phyloP scores from a whole-genome alignment of 2,113 vertebrate species.

The Anser cygnoides region DNA sequence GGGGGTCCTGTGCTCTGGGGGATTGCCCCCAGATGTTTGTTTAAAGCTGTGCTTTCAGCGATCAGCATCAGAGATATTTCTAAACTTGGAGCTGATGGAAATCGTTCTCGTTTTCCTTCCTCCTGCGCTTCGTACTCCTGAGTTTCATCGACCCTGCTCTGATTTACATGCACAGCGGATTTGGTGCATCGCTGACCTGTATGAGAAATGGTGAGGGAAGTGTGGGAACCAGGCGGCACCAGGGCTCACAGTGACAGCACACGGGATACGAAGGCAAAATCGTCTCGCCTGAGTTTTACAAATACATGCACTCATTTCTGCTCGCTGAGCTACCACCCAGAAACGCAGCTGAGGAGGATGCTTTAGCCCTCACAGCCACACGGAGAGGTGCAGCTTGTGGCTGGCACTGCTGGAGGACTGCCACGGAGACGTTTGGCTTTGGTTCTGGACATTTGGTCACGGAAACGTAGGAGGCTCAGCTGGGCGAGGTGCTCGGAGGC shows the following conservation, averaged over 20 bases:
- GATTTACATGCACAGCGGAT: not conserved
- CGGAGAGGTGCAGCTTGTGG: not conserved
- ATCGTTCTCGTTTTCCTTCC: not conserved
- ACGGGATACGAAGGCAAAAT: rapidly evolving
- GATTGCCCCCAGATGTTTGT: not conserved
- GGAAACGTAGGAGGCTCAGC: not conserved
- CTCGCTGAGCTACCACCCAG: not conserved
- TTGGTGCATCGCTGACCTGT: not conserved
- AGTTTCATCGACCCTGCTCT: not conserved
- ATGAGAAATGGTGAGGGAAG: not conserved
- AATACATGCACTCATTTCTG: not conserved
- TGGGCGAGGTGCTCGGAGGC: not conserved
- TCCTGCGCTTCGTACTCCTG: not conserved
- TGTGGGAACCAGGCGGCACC: rapidly evolving
- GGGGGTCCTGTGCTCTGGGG: not conserved
- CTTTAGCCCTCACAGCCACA: not conserved
- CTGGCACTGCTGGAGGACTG: not conserved
- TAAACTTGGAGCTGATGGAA: not conserved
- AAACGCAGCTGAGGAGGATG: not conserved
- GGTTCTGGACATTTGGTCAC: not conserved
- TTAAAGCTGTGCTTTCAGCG: not conserved
- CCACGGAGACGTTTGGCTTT: not conserved
- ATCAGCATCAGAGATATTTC: not conserved
- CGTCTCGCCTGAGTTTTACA: not conserved
- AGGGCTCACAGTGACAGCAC: not conserved